phyloP scores from a whole-genome alignment of 2,888 invertebrate genomes.

The Drosophila koepferae region DNA sequence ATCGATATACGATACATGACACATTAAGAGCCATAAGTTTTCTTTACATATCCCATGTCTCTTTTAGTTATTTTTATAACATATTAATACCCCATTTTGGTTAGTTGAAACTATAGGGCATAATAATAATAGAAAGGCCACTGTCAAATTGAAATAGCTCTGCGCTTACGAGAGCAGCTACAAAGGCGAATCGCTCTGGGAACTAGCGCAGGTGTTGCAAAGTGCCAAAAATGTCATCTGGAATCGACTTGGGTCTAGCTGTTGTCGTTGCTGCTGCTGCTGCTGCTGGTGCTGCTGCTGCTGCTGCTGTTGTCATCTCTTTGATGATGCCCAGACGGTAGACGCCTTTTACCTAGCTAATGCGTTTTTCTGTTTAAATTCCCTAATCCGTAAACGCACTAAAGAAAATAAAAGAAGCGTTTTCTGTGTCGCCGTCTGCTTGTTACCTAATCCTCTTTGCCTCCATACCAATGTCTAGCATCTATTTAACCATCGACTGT shows the following conservation, averaged over 20 bases:
- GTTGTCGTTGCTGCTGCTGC: slow-evolving; percentile 13
- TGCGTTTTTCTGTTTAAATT: slow-evolving; percentile 79
- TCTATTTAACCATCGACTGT: slow-evolving; percentile 15
- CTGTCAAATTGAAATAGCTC: slow-evolving; percentile 28
- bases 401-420: slow-evolving; percentile 42
- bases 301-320: slow-evolving; percentile 29
- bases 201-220: slow-evolving; percentile 81
- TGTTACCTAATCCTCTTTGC: slow-evolving; percentile 47
- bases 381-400: slow-evolving; percentile 80
- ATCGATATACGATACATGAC: no score
- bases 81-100: not conserved
- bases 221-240: slow-evolving; percentile 67
- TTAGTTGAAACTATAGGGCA: slow-evolving; percentile 8
- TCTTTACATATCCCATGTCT: no score
- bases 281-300: slow-evolving; percentile 7
- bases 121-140: slow-evolving; percentile 21
- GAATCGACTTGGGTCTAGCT: slow-evolving; percentile 38
- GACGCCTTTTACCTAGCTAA: slow-evolving; percentile 74
- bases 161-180: slow-evolving; percentile 14
- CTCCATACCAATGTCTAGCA: not conserved
- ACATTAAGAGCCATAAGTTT: no score
- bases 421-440: slow-evolving; percentile 67
- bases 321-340: slow-evolving; percentile 42
- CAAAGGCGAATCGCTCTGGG: slow-evolving; percentile 60
- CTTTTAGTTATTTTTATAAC: no score